These are phyloP conservation scores for Serripes groenlandicus DNA, from an alignment of 2,888 invertebrate species.

Conservation along the genomic window DNA sequence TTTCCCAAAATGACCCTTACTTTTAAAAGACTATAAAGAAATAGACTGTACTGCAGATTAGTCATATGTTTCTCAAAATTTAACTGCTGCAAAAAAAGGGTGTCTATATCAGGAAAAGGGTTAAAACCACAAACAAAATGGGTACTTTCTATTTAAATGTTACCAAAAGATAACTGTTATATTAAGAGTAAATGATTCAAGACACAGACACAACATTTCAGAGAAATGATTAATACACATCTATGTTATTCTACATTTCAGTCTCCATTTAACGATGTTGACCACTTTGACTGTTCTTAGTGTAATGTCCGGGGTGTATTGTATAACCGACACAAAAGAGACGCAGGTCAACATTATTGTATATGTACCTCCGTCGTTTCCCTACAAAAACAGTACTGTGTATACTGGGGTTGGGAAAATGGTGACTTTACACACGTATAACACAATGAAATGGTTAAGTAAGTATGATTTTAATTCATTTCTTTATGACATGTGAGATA, in stretches of 20 bases:
- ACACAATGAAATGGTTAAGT: slow-evolving; percentile 74
- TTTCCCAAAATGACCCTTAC: no score
- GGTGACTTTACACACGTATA: slow-evolving; percentile 68
- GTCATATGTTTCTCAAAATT: no score
- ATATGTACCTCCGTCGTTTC: slow-evolving; percentile 74
- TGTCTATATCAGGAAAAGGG: no score
- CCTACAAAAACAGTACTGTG: slow-evolving; percentile 73
- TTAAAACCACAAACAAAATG: no score
- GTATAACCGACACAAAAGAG: slow-evolving; percentile 57
- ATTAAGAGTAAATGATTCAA: no score
- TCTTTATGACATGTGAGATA: background rate
- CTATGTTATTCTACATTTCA: slow-evolving; percentile 55
- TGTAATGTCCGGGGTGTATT: slow-evolving; percentile 77
- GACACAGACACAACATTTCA: no score
- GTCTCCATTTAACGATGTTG: slow-evolving; percentile 77
- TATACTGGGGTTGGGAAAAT: slow-evolving; percentile 73
- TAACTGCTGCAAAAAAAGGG: no score
- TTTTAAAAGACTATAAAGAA: no score
- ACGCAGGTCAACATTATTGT: slow-evolving; percentile 78
- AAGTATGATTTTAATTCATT: slow-evolving; percentile 39
- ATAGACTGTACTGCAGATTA: no score
- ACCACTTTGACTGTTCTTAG: slow-evolving; percentile 75
- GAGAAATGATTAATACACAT: no score
- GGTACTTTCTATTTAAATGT: no score
- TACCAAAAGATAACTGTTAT: no score